Evolutionary conservation across 2,113 vertebrate species (phyloP), one percentile per base, ranked within the genome.

Genomic region (Odontophorus gujanensis): DNA sequence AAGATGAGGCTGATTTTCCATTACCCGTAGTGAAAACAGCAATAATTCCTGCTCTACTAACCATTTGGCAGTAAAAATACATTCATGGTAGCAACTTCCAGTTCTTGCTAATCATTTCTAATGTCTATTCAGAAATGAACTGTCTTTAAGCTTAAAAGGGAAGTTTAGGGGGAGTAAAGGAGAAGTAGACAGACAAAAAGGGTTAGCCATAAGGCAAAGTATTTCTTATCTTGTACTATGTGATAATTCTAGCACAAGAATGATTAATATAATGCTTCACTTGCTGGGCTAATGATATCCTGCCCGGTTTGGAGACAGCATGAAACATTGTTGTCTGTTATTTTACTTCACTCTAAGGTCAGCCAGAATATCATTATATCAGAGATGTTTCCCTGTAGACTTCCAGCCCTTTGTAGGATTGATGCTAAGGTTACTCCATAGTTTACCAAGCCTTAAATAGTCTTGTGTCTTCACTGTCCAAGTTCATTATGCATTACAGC

Each of bases 321-420:
- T 78, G 65, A 94, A 96, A 92, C 50, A 34, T 26, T 81, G 53
- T 78, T 85, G 82, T 86, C 66, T 89, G 42, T 48, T 48, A 67
- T 79, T 81, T 32, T 79, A 80, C 80, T 92, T 93, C 88, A 93
- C 87, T 91, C 82, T 75, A 93, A 95, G 90, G 81, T 95, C 89
- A 89, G 48, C 53, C 72, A 94, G 81, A 65, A 93, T 83, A 77
- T 82, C 91, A 91, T 93, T 96, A 71, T 82, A 77, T 85, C 82
- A 66, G 30, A 3, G 22, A 74, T 81, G 90, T 73, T 94, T 93
- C 90, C 92, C 84, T 90, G 38, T 73, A 90, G 91, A 81, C 81
- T 90, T 94, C 36, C 55, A 65, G 51, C 38, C 42, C 93, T 95
- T 96, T 76, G 61, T 77, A 87, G 55, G 59, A 95, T 86, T 67